These are phyloP conservation scores for Steinernema feltiae DNA, from an alignment of 1,140 invertebrate genomes.

Conservation along the genomic window DNA sequence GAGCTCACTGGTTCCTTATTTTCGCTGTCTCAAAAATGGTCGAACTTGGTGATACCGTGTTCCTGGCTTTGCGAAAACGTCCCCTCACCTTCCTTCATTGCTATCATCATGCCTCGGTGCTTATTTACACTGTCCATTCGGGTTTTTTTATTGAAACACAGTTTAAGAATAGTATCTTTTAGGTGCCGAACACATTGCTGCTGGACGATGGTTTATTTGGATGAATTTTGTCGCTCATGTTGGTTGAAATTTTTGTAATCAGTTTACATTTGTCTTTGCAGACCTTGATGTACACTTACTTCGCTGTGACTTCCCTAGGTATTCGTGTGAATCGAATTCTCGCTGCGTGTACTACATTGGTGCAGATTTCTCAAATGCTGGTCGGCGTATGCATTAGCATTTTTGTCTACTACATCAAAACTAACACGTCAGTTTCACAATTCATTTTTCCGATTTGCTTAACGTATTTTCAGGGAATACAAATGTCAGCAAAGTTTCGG, in stretches of 20 bases:
- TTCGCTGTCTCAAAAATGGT: constrained; percentile 32
- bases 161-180: too few species aligned
- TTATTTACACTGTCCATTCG: constrained; percentile 27
- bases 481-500: constrained; percentile 74
- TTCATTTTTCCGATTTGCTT: constrained; percentile 37
- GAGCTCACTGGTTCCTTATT: constrained; percentile 18
- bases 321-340: constrained; percentile 73
- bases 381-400: constrained; percentile 75
- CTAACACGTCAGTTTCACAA: constrained; percentile 33
- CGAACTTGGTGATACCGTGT: constrained; percentile 35
- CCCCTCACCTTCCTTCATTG: constrained; percentile 29
- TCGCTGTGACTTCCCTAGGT: constrained; percentile 78
- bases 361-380: constrained; percentile 94
- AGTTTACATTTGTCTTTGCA: too few species aligned
- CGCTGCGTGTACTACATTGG: constrained; percentile 79
- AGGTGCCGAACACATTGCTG: not conserved
- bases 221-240: constrained; percentile 63
- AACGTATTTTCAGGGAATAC: not conserved
- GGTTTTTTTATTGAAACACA: constrained; percentile 17
- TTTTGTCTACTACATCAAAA: constrained; percentile 49
- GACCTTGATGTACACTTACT: constrained; percentile 95
- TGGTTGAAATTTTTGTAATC: too few species aligned
- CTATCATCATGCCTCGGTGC: constrained; percentile 61
- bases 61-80: constrained; percentile 22
- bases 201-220: constrained; percentile 17